A percentile compares a stretch with the other conserved stretches of the same genome.
Evolutionary conservation across 2,888 invertebrate genomes (phyloP).

Genomic region (Itoplectis maculator): DNA sequence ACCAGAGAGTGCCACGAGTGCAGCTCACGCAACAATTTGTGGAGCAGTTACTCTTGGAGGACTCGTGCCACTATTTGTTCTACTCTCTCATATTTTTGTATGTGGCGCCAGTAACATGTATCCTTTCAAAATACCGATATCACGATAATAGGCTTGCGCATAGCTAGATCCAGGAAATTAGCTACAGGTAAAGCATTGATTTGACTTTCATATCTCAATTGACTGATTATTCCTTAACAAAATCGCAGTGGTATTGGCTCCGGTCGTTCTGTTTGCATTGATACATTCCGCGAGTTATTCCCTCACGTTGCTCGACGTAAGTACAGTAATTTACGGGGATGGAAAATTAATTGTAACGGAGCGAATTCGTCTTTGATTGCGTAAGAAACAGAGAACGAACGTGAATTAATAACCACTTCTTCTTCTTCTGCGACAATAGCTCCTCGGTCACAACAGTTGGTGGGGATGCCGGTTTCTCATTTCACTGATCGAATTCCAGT

Average conservation of each 20-base stretch:
- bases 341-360: constrained; percentile 20
- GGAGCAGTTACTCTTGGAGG: constrained; percentile 92
- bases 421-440: constrained; percentile 85
- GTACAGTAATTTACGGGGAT: constrained; percentile 83
- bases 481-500: constrained; percentile 95
- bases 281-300: constrained; percentile 97
- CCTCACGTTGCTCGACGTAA: constrained; percentile 95
- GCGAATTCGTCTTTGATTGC: constrained; percentile 18
- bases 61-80: constrained; percentile 98
- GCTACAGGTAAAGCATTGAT: background rate
- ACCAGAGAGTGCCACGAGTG: constrained; percentile 96
- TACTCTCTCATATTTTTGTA: constrained; percentile 98
- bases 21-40: constrained; percentile 94
- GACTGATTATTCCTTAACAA: constrained; percentile 63
- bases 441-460: constrained; percentile 96
- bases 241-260: constrained; percentile 93
- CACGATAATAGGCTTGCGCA: background rate
- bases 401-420: constrained; percentile 61
- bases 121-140: constrained; percentile 86
- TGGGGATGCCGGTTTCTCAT: constrained; percentile 95
- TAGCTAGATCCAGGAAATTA: background rate
- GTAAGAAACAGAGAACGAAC: constrained; percentile 28
- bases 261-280: constrained; percentile 95
- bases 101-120: constrained; percentile 95
- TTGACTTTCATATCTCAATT: background rate